Evolutionary conservation across 2,113 vertebrate genomes (phyloP).

Genomic region (Equus przewalskii): DNA sequence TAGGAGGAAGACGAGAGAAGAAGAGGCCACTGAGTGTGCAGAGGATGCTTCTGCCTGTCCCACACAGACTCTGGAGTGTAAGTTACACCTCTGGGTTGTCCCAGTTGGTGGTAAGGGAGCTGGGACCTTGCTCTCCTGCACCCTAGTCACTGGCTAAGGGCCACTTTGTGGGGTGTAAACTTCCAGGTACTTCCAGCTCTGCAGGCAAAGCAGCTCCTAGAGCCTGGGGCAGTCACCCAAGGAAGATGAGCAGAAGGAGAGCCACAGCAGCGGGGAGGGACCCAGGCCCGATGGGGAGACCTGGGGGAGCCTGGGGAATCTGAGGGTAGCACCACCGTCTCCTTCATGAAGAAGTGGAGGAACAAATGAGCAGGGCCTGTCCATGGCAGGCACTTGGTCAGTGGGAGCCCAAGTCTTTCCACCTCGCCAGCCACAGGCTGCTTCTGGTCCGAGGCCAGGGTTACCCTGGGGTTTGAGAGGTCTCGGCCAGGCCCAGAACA

Average conservation of each 20-base stretch:
- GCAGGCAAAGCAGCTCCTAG: neutral
- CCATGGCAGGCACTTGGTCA: rapidly evolving
- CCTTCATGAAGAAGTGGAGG: neutral
- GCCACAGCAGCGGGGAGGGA: too few relatives aligned
- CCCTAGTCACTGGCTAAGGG: neutral
- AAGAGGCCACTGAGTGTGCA: too few relatives aligned
- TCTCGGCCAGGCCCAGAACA: neutral
- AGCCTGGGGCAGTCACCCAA: neutral
- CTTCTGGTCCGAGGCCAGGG: neutral
- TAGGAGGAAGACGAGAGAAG: neutral
- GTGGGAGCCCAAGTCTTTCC: rapidly evolving
- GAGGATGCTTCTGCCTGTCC: neutral
- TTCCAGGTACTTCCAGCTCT: neutral
- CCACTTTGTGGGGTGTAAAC: neutral
- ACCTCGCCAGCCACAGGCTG: neutral
- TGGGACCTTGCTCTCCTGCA: neutral
- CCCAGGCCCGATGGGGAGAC: neutral
- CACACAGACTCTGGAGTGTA: neutral
- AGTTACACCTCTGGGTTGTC: neutral
- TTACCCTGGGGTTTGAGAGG: neutral
- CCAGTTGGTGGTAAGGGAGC: neutral
- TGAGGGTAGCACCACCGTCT: neutral
- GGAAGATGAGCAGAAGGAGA: neutral
- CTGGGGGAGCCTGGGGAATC: neutral
- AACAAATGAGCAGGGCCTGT: neutral